Conservation (phyloP, 2,113 vertebrate species). For the Zosterops lateralis region DNA sequence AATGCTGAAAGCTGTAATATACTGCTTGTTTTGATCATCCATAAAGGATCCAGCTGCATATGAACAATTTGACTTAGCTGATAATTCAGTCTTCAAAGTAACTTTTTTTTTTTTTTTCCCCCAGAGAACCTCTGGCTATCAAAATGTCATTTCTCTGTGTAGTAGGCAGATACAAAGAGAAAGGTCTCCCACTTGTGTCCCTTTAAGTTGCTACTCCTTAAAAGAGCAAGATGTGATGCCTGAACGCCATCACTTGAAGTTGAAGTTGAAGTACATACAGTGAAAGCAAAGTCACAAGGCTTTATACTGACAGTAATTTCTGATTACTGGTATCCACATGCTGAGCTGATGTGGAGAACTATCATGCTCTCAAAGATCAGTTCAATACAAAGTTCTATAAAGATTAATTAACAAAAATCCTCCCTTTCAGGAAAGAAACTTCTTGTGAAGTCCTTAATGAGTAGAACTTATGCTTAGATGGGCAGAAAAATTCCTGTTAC, state of each 20-base stretch:
- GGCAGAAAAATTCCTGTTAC: neutral
- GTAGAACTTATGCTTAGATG: accelerated
- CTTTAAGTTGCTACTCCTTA: neutral
- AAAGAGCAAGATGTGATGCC: neutral
- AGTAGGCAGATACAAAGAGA: neutral
- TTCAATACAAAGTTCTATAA: neutral
- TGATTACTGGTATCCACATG: neutral
- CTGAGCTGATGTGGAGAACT: neutral
- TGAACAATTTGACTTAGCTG: neutral
- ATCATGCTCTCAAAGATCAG: neutral
- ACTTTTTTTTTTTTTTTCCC: neutral
- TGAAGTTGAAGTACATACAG: neutral
- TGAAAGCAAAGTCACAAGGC: neutral
- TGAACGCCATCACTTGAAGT: neutral
- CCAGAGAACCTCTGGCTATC: neutral
- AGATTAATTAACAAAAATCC: neutral
- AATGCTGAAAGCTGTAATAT: slow-evolving; percentile 12
- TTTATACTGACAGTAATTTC: neutral
- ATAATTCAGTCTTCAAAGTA: neutral
- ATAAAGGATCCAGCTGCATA: neutral
- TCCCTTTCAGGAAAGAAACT: neutral
- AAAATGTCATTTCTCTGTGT: neutral
- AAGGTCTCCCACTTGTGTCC: neutral
- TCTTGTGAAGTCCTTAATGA: neutral
- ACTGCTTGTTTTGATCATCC: neutral